Evolutionary conservation across 2,797 vertebrate species (phyloP).

Genomic region (Chloroceryle amazona): DNA sequence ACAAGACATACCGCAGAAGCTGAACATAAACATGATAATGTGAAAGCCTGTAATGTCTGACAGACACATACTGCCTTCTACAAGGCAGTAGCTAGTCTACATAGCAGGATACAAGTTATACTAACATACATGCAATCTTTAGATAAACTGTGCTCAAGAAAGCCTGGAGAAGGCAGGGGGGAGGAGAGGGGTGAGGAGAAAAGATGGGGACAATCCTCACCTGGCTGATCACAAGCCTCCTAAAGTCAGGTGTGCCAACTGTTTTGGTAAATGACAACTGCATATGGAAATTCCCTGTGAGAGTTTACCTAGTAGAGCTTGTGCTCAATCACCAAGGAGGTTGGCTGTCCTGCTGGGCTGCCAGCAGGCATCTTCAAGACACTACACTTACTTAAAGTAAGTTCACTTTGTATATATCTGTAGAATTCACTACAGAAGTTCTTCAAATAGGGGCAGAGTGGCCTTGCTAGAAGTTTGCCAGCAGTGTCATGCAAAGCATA

Average conservation of each 20-base stretch:
- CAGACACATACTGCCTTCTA: not conserved
- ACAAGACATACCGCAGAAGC: not conserved
- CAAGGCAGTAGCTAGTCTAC: not conserved
- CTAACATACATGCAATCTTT: not conserved
- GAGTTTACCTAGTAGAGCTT: fast-evolving
- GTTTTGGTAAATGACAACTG: not conserved
- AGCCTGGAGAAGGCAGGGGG: not conserved
- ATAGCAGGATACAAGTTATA: not conserved
- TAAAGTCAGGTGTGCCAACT: not conserved
- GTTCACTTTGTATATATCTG: not conserved
- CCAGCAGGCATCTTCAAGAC: not conserved
- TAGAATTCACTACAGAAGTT: not conserved
- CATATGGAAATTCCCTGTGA: fast-evolving
- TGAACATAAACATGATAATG: not conserved
- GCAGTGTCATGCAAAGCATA: not conserved
- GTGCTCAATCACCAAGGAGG: not conserved
- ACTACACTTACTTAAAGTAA: not conserved
- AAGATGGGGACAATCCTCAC: fast-evolving
- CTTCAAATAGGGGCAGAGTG: not conserved
- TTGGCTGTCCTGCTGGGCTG: not conserved
- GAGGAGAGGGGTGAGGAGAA: fast-evolving
- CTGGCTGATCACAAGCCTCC: not conserved
- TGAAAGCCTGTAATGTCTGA: not conserved
- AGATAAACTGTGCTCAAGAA: not conserved
- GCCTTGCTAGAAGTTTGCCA: not conserved